phyloP scores from a whole-genome alignment of 2,113 vertebrate genomes.

The Odocoileus hemionus region DNA sequence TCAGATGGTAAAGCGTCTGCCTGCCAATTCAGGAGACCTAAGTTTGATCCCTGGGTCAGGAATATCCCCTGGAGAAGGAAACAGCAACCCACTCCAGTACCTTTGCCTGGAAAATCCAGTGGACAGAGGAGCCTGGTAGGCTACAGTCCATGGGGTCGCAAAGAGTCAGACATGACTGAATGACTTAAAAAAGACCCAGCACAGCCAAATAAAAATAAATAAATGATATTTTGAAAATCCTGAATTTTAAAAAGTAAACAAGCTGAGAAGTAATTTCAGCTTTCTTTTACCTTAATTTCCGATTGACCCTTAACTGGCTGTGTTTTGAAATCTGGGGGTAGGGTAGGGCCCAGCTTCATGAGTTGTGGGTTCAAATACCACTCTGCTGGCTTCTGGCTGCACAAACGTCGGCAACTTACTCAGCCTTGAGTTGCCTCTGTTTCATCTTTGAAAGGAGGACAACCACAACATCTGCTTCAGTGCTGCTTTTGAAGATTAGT shows the following conservation, averaged over 20 bases:
- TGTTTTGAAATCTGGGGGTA: background rate
- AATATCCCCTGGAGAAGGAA: background rate
- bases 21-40: background rate
- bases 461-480: background rate
- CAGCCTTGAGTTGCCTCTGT: background rate
- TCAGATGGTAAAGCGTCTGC: background rate
- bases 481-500: accelerated
- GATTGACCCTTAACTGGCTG: background rate
- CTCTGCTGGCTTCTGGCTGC: background rate
- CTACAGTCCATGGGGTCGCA: background rate
- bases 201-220: background rate
- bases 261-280: background rate
- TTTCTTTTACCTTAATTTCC: background rate
- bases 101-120: background rate
- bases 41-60: accelerated
- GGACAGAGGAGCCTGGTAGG: background rate
- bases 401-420: background rate
- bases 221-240: background rate
- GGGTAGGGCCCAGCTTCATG: accelerated
- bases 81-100: background rate
- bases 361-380: background rate
- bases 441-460: background rate
- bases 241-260: background rate
- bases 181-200: background rate
- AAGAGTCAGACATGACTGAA: background rate